phyloP scores from a whole-genome alignment of 2,113 vertebrate genomes.

The Platysternon megacephalum region DNA sequence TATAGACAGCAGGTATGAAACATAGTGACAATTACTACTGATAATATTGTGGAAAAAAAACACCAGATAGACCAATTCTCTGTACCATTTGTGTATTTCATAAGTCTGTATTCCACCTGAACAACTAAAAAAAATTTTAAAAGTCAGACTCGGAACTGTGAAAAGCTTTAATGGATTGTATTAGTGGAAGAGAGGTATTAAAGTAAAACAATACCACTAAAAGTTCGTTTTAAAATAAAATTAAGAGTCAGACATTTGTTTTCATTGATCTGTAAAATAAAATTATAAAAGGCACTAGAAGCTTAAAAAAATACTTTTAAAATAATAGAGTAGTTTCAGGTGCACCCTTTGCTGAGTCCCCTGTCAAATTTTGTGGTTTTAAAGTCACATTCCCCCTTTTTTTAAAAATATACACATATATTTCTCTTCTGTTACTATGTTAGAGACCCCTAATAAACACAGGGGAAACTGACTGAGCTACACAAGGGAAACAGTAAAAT shows the following conservation, averaged over 20 bases:
- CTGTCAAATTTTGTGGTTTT: background rate
- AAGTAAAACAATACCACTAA: background rate
- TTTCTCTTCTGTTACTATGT: background rate
- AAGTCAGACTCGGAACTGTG: background rate
- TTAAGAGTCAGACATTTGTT: background rate
- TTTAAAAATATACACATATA: background rate
- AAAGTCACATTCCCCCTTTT: background rate
- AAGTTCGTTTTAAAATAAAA: background rate
- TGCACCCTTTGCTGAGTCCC: background rate
- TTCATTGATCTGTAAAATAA: background rate
- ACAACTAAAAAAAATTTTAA: background rate
- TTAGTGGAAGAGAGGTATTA: background rate
- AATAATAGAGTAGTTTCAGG: background rate
- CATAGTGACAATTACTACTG: background rate
- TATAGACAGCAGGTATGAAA: background rate
- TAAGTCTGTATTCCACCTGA: background rate
- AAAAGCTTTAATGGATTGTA: background rate
- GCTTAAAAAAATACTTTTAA: background rate
- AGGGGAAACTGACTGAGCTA: background rate
- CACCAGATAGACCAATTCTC: background rate
- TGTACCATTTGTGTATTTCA: background rate
- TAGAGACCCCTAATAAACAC: background rate
- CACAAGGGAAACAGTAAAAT: accelerated
- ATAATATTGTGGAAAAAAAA: background rate
- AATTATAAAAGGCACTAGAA: background rate